These are phyloP conservation scores for Gymnothorax reevesii DNA, from an alignment of 2,797 vertebrate genomes.

Conservation along the genomic window DNA sequence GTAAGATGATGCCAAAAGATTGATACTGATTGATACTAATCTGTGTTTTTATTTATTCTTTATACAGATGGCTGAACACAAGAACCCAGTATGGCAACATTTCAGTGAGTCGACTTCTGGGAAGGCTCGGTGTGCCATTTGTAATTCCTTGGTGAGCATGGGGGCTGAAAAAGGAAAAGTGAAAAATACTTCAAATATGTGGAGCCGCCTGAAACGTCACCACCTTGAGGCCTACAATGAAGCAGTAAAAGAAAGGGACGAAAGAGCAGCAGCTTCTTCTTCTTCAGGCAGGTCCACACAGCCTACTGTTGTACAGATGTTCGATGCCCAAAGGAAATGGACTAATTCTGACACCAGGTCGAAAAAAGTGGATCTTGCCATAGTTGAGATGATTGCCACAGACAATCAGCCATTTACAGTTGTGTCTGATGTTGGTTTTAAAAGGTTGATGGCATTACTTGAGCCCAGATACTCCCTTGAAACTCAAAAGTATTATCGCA, in stretches of 20 bases:
- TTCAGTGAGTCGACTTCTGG: background rate
- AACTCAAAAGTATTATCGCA: conserved; percentile 33
- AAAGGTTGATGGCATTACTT: background rate
- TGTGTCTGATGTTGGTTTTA: conserved; percentile 9
- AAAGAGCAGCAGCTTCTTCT: background rate
- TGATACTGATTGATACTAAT: too few species aligned
- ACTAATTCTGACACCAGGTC: background rate
- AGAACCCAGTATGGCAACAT: background rate
- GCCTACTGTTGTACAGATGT: background rate
- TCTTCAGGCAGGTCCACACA: background rate
- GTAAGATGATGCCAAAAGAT: too few species aligned
- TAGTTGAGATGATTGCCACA: conserved; percentile 23
- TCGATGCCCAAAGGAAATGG: background rate
- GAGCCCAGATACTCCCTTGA: conserved; percentile 26
- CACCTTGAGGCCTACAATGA: background rate
- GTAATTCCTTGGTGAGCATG: background rate
- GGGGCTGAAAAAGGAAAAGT: background rate
- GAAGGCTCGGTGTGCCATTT: background rate
- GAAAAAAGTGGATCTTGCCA: background rate
- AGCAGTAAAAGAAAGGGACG: background rate
- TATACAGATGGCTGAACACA: too few species aligned
- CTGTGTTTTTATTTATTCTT: too few species aligned
- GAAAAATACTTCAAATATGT: background rate
- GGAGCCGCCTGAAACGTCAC: background rate
- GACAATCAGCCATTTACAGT: too few species aligned